Base-by-base conservation (phyloP, 2,888 invertebrate species). In the Eilema griseolum region DNA sequence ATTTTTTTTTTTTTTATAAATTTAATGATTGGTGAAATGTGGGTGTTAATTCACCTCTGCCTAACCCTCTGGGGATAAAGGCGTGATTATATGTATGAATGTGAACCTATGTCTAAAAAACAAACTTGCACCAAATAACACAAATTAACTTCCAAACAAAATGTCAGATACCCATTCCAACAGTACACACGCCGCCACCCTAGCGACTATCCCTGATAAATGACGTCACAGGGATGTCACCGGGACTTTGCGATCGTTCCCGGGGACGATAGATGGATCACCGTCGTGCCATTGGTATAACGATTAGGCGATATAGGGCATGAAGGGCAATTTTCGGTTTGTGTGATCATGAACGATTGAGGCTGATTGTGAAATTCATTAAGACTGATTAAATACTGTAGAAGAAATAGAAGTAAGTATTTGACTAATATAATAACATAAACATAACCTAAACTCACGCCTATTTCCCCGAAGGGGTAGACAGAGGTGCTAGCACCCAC, bases 141-240 rank as follows among this genome's bases (percentile, higher is more conserved):
- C 23, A 59, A 59, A 59, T 59, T 26, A 59, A 59, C 24, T 59
- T 5, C 23, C 60, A 12, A 33, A 24, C 16, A 63, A 52, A 61
- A 64, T 66, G 71, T 26, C 68, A 72, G 14, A n/a, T 80, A 78
- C 72, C 71, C 26, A 46, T 61, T 81, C 61, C 46, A 74, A 11
- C 2, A n/a, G 16, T 20, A 61, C 65, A 72, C 26, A 24, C 69
- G n/a, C 31, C 46, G 31, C 68, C 72, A 75, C 79, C 83, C 83
- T 71, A 72, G 78, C 69, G 82, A 76, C 70, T 74, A 41, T 60
- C 72, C 63, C 61, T 82, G 82, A 82, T 82, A 81, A 82, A 82
- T 81, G 83, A 82, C 81, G 71, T 78, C 79, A 81, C 71, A 12
- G 77, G 70, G 66, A 74, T 76, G 73, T 74, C 68, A 26, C 66